A percentile compares a stretch with the other conserved stretches of the same genome.
phyloP scores from a whole-genome alignment of 1,140 invertebrate species.

The Augochlora pura region DNA sequence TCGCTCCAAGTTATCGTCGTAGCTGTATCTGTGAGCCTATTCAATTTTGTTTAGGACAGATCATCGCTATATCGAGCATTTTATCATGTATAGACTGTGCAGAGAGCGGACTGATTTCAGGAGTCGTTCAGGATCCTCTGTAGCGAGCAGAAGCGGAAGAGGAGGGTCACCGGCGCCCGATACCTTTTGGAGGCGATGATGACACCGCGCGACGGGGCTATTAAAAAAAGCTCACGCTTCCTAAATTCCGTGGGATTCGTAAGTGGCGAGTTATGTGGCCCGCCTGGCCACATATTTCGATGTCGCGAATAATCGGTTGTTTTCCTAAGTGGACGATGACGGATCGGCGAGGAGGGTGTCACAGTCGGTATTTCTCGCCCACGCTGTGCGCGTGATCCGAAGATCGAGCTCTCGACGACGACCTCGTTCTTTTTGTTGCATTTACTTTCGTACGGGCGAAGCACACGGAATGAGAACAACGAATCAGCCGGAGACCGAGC shows the following conservation, averaged over 20 bases:
- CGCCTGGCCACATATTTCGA: slow-evolving; percentile 52
- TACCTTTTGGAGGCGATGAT: slow-evolving; percentile 33
- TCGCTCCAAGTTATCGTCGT: too few species aligned
- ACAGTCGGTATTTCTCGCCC: slow-evolving; percentile 35
- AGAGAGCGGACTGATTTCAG: too few species aligned
- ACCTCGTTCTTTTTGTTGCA: slow-evolving; percentile 42
- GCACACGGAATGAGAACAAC: slow-evolving; percentile 8
- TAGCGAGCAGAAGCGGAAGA: neutral
- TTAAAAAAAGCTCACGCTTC: slow-evolving; percentile 63
- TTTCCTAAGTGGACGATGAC: slow-evolving; percentile 54
- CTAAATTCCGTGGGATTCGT: slow-evolving; percentile 65
- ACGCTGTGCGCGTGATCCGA: neutral
- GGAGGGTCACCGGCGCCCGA: neutral
- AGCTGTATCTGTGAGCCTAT: too few species aligned
- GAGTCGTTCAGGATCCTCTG: too few species aligned
- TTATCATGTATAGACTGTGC: too few species aligned
- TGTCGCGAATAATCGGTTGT: slow-evolving; percentile 49
- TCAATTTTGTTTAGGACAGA: too few species aligned
- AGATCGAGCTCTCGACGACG: slow-evolving; percentile 1
- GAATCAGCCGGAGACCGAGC: neutral
- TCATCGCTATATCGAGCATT: too few species aligned
- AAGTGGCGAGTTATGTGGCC: slow-evolving; percentile 62
- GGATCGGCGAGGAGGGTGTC: slow-evolving; percentile 40
- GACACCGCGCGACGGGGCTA: slow-evolving; percentile 49
- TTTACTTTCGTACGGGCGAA: slow-evolving; percentile 17